Conservation (phyloP, 2,113 vertebrate species). For the Telmatochromis bifrenatus region DNA sequence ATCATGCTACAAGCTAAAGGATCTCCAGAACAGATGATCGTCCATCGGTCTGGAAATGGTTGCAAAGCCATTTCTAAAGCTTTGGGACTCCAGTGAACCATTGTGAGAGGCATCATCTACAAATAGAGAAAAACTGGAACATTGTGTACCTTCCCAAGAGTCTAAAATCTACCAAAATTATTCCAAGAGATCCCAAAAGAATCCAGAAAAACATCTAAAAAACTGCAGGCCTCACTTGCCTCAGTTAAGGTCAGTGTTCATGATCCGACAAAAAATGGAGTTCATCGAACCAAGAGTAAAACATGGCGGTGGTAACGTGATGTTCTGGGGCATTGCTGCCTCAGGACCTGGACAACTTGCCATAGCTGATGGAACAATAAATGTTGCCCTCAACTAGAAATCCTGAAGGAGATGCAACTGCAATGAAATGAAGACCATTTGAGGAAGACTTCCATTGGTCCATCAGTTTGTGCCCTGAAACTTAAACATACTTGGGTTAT, state of each 20-base stretch:
- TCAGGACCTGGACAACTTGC: background rate
- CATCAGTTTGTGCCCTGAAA: background rate
- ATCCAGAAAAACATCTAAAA: background rate
- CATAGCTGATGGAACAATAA: rapidly evolving
- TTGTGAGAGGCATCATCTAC: background rate
- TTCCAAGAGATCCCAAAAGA: background rate
- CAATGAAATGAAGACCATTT: background rate
- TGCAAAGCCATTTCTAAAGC: background rate
- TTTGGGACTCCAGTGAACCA: background rate
- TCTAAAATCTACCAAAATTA: background rate
- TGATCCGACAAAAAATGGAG: background rate
- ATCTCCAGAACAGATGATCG: background rate
- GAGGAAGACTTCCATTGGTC: background rate
- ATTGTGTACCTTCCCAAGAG: background rate
- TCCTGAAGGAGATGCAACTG: background rate
- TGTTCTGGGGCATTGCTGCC: background rate
- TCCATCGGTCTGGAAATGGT: background rate
- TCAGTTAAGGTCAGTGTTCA: background rate
- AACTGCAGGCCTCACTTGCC: background rate
- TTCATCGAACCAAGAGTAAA: background rate
- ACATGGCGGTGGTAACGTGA: background rate
- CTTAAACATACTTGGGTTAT: background rate
- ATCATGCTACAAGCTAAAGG: background rate
- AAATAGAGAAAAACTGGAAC: background rate
- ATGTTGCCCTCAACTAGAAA: background rate